phyloP scores from a whole-genome alignment of 1,140 invertebrate species.

The Drosophila serrata region DNA sequence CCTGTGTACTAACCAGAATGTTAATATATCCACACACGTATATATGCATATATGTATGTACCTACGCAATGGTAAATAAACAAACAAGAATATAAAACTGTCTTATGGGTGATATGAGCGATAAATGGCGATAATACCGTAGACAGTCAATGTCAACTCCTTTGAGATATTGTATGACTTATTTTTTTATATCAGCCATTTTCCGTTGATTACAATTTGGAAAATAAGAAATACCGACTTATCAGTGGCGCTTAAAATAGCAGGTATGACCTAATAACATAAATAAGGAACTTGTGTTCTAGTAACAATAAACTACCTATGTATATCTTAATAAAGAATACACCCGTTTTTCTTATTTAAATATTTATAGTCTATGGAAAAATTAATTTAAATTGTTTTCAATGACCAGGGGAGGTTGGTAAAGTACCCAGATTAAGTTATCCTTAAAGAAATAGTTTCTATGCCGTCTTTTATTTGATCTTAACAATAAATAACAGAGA shows the following conservation, averaged over 20 bases:
- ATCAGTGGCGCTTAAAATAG: background rate
- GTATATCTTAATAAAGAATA: background rate
- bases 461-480: too few relatives aligned
- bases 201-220: background rate
- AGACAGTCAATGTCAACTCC: slow-evolving; percentile 18
- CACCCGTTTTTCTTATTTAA: background rate
- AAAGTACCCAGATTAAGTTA: too few relatives aligned
- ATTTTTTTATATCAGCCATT: background rate
- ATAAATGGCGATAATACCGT: slow-evolving; percentile 22
- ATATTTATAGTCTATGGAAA: background rate
- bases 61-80: slow-evolving; percentile 42
- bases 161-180: background rate
- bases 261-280: background rate
- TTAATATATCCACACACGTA: slow-evolving; percentile 21
- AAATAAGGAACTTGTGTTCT: background rate
- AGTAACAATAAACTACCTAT: rapidly evolving
- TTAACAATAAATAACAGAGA: too few relatives aligned
- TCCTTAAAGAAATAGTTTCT: too few relatives aligned
- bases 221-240: background rate
- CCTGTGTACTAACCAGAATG: slow-evolving; percentile 38
- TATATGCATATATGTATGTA: slow-evolving; percentile 4
- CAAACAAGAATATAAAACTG: slow-evolving; percentile 44
- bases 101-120: slow-evolving; percentile 28
- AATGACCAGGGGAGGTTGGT: background rate
- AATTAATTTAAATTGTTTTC: background rate